Base-by-base conservation (phyloP, 2,113 vertebrate genomes). In the Mesitornis unicolor region DNA sequence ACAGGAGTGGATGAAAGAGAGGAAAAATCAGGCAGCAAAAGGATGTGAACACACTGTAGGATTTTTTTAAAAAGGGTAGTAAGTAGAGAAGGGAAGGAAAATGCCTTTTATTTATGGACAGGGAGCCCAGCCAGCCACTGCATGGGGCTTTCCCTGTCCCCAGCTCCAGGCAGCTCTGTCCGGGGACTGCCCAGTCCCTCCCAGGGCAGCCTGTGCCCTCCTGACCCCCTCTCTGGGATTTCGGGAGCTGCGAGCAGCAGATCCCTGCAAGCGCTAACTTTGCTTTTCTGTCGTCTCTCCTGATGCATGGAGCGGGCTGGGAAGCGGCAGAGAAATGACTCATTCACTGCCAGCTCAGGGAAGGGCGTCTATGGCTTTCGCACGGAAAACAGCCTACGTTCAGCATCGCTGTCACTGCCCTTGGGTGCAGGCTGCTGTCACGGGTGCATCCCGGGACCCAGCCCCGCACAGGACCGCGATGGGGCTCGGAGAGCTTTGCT, bases 301-400 rank as follows among this genome's bases (percentile, higher is more conserved):
- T 47, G 93, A 64, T 0, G 7, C 77, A 77, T 31, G 1, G 48
- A 74, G 61, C 15, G 7, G 76, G 87, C 76, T 91, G 87, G 84
- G 90, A 73, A 94, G 87, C 80, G 80, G 94, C 87, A 89, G 57
- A 76, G 84, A 43, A 84, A 80, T 96, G 95, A 96, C 92, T 96
- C 95, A 96, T 38, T 28, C 76, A 68, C 94, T 94, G 92, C 94
- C 87, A 94, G 90, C 90, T 86, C 84, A 80, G 92, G 92, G 54
- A 87, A 85, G 94, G 71, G 87, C 95, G 74, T 89, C 81, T 86
- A 29, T 11, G 77, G 92, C 76, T 91, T 45, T 89, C 1, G 0
- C 59, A 40, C 3, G 4, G 81, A 16, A 60, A 95, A 16, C 76
- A 86, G 75, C 86, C 69, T 21, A 6, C 1, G 9, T 89, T 83